Base-by-base conservation (phyloP, 2,797 vertebrate species). In the Etheostoma perlongum region DNA sequence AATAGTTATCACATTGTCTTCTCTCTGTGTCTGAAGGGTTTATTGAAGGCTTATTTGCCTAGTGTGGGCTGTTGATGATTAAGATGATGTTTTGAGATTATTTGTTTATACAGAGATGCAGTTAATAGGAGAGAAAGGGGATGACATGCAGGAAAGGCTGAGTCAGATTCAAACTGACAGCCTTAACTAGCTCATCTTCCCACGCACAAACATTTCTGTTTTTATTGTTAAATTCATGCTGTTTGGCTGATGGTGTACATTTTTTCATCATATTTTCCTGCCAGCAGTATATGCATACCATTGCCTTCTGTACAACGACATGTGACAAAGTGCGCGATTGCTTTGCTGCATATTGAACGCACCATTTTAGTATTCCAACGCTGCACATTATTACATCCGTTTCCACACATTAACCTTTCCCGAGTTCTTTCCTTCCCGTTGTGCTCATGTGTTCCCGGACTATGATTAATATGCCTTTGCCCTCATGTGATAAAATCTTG, bases 371-470 rank as follows among this genome's bases (percentile, higher is more conserved):
- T 78, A 89, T 89, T 91, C 86, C 57, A 69, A 53, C 40, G 51
- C 60, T 11, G 79, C 76, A 83, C 80, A 75, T 91, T 89, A 91
- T 92, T 84, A 85, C 83, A 82, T 54, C 70, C 44, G 77, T 89
- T 92, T 92, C 85, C 89, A 82, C 89, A 84, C 84, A 91, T 93
- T 91, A 93, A 93, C 92, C 91, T 93, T 93, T 91, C 61, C 81
- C 9, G 55, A 74, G 79, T 82, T 88, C 81, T 84, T 87, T 76
- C 69, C 85, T 86, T 83, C 77, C 84, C 49, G 33, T 73, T 78
- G 85, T 84, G 76, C 74, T 88, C 81, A 72, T 79, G 64, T 81
- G 71, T 82, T 63, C 83, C 63, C 42, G 25, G 78, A 88, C 85
- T 89, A 77, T 91, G 91, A 94, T 92, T 92, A 91, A 93, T 92